phyloP scores from a whole-genome alignment of 1,140 invertebrate genomes.

The Macrobrachium rosenbergii region DNA sequence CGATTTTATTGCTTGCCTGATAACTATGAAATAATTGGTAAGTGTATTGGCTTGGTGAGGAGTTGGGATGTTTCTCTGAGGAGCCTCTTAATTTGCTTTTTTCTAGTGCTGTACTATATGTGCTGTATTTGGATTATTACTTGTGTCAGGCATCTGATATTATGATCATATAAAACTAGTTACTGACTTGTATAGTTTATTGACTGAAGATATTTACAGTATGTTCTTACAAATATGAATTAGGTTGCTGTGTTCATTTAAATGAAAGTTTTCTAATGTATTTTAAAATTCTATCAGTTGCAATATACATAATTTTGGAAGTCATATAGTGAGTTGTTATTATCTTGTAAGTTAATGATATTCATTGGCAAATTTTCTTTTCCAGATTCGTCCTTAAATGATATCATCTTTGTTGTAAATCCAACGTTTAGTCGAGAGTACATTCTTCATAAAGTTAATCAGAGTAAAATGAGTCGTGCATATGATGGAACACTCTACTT shows the following conservation, averaged over 20 bases:
- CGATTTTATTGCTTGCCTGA: constrained; percentile 99
- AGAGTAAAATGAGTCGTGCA: constrained; percentile 90
- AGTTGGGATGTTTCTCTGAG: no score
- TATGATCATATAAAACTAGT: background rate
- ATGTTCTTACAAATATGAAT: no score
- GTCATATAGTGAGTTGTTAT: no score
- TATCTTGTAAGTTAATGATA: no score
- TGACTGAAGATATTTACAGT: background rate
- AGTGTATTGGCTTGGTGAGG: constrained; percentile 66
- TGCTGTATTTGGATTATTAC: background rate
- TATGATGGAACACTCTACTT: constrained; percentile 97
- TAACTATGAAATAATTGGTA: constrained; percentile 99
- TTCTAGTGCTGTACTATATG: background rate
- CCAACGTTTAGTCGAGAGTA: constrained; percentile 92
- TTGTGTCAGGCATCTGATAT: background rate
- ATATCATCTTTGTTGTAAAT: constrained; percentile 99
- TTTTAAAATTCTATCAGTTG: no score
- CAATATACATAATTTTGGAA: no score
- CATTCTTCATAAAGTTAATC: constrained; percentile 85
- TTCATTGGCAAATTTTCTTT: constrained; percentile 50
- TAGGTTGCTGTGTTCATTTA: no score
- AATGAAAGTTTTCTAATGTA: no score
- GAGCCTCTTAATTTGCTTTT: background rate
- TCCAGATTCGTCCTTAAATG: constrained; percentile 95
- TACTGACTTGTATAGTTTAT: background rate